Conservation (phyloP, 1,140 invertebrate genomes). For the Lepidostoma basale region DNA sequence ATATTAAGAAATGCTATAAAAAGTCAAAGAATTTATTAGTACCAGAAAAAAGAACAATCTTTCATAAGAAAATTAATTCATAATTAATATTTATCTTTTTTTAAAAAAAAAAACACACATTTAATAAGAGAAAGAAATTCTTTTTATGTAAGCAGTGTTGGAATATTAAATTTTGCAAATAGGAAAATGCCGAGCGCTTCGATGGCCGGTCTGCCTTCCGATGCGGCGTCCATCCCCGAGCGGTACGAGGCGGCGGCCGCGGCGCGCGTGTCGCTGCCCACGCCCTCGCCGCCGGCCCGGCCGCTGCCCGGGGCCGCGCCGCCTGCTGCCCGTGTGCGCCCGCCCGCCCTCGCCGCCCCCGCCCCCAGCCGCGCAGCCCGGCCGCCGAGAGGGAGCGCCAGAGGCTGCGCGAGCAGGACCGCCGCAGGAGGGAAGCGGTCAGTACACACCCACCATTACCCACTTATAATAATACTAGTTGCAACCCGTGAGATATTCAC, state of each 20-base stretch:
- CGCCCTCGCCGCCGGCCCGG: slow-evolving; percentile 12
- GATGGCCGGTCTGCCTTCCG: slow-evolving; percentile 2
- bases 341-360: slow-evolving; percentile 46
- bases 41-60: too few species aligned
- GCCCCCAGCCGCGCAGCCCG: slow-evolving; percentile 65
- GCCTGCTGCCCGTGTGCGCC: slow-evolving; percentile 51
- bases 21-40: too few species aligned
- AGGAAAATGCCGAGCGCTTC: slow-evolving; percentile 5
- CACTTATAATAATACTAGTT: not conserved
- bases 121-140: too few species aligned
- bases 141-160: too few species aligned
- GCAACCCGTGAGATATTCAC: too few species aligned
- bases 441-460: slow-evolving; percentile 54
- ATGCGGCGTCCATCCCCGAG: not conserved
- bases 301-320: slow-evolving; percentile 52
- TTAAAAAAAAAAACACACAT: too few species aligned
- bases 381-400: slow-evolving; percentile 79
- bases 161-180: not conserved
- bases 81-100: too few species aligned
- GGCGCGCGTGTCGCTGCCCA: not conserved
- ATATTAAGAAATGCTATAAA: too few species aligned
- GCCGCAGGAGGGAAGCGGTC: slow-evolving; percentile 89
- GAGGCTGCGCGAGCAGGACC: slow-evolving; percentile 84
- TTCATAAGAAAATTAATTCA: too few species aligned
- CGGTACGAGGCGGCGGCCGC: slow-evolving; percentile 43